A percentile compares a stretch with the other conserved stretches of the same genome.
Evolutionary conservation across 2,113 vertebrate genomes (phyloP).

Genomic region (Alethe castanea): DNA sequence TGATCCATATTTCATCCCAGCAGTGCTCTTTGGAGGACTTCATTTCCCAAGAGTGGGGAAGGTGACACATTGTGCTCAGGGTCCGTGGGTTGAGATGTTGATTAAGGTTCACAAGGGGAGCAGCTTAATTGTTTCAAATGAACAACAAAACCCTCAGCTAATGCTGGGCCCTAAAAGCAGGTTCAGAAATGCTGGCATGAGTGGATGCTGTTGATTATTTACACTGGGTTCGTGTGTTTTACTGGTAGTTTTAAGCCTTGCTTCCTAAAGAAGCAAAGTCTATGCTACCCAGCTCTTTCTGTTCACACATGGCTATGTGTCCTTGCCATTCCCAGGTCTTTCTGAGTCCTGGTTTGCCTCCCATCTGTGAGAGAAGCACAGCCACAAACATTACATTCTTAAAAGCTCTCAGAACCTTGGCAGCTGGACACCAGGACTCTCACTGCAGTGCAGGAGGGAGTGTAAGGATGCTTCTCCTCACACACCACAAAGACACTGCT

Average conservation of each 20-base stretch:
- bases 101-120: background rate
- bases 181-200: background rate
- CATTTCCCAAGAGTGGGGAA: constrained; percentile 29
- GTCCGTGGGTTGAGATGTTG: background rate
- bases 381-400: background rate
- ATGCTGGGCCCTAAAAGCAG: background rate
- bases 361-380: background rate
- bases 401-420: background rate
- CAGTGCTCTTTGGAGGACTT: background rate
- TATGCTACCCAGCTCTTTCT: background rate
- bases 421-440: background rate
- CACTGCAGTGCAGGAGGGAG: accelerated
- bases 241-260: background rate
- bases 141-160: background rate
- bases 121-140: background rate
- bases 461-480: background rate
- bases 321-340: background rate
- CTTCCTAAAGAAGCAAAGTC: background rate
- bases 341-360: background rate
- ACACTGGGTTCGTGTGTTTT: background rate
- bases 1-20: constrained; percentile 44
- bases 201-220: background rate
- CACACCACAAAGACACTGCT: background rate
- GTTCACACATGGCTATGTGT: no score
- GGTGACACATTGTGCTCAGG: constrained; percentile 25